Evolutionary conservation across 1,140 invertebrate genomes (phyloP), one percentile per base, ranked within the genome.

Genomic region (Conopomorpha cramerella): DNA sequence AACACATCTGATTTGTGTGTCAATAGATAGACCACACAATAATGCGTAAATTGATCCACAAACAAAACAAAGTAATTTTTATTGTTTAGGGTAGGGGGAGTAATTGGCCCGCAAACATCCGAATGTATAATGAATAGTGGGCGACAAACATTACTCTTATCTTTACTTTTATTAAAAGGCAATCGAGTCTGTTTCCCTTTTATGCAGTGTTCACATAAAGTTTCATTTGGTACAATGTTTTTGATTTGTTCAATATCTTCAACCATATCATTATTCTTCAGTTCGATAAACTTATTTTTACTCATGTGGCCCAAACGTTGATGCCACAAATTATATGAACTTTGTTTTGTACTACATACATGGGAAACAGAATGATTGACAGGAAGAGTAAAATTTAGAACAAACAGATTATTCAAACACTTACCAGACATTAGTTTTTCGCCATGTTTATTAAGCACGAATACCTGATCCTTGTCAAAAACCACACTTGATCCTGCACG

Each of bases 171-270:
- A 12, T 19, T 25, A 34, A 34, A 34, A 8, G 32, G 32, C 16
- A 34, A 14, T 19, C 32, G 16, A 12, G 15, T 11, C 19, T 34
- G 32, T 34, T 34, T 34, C 10, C 32, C 32, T 1, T 23, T 19
- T 12, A 34, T 34, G 13, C 32, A 34, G 1, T 16, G 14, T 34
- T 34, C 32, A 19, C 32, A 34, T 11, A 34, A 23, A 19, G 16
- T 17, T 8, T 34, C 19, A 25, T 25, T 34, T 11, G 32, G 32
- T 11, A 11, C 8, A 4, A 34, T n/a, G 8, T 1, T 8, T 1
- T 34, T 10, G 14, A 34, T 34, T 14, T 43, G 34, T 36, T 37
- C 32, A 18, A 43, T 38, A 41, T 59, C 51, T 31, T 16, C 30
- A 31, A 31, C 4, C 30, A 31, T 31, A 16, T 16, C 7, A 4